These are phyloP conservation scores for Oscheius sp. DNA, from an alignment of 2,888 invertebrate genomes.

Conservation along the genomic window DNA sequence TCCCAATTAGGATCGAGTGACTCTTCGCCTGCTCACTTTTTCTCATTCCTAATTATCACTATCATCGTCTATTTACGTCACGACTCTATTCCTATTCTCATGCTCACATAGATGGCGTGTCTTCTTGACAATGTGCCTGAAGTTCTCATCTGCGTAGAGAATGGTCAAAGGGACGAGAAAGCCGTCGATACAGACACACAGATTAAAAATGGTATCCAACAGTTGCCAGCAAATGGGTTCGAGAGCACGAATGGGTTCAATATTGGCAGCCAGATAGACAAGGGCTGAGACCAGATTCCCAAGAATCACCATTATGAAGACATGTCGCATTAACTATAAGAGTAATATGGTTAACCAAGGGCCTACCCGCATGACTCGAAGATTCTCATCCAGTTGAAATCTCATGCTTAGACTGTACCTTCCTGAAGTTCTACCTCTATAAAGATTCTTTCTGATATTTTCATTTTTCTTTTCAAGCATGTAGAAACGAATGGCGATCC, in stretches of 20 bases:
- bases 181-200: slow-evolving; percentile 16
- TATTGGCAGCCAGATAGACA: slow-evolving; percentile 3
- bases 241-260: neutral
- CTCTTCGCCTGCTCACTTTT: too few relatives aligned
- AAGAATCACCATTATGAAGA: slow-evolving; percentile 8
- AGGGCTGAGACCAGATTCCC: neutral
- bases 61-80: too few relatives aligned
- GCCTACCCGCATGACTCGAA: neutral
- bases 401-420: slow-evolving; percentile 17
- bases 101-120: neutral
- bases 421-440: neutral
- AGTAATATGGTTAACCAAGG: neutral
- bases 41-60: too few relatives aligned
- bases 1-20: too few relatives aligned
- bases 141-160: neutral
- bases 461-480: neutral
- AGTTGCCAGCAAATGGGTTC: neutral
- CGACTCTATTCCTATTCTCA: too few relatives aligned
- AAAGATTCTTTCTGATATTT: neutral
- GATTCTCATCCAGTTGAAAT: slow-evolving; percentile 12
- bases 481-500: neutral
- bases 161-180: slow-evolving; percentile 7
- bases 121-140: slow-evolving; percentile 2
- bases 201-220: slow-evolving; percentile 13
- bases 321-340: slow-evolving; percentile 10